These are phyloP conservation scores for Pagrus major DNA, from an alignment of 2,113 vertebrate genomes.

Conservation along the genomic window DNA sequence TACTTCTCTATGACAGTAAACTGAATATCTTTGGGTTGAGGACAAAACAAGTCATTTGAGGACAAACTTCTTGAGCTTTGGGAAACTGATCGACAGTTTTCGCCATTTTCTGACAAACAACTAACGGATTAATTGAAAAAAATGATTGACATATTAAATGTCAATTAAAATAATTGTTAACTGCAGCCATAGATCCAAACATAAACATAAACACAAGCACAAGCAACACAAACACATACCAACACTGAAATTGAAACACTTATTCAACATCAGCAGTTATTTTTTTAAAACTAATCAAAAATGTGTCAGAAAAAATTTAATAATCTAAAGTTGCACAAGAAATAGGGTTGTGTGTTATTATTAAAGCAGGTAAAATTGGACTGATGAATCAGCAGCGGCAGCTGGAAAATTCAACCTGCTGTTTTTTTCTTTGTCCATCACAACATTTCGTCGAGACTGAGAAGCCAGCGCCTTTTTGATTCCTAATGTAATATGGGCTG, in stretches of 20 bases:
- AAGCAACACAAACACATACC: neutral
- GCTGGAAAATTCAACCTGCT: neutral
- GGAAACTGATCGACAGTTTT: no score
- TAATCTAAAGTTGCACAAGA: neutral
- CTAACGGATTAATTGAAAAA: no score
- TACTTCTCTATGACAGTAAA: no score
- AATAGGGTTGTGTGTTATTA: neutral
- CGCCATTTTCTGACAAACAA: no score
- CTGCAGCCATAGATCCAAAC: no score
- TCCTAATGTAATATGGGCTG: constrained; percentile 55
- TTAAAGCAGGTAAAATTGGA: neutral
- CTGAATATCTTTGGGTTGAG: no score
- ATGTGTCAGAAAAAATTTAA: neutral
- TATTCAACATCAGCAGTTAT: neutral
- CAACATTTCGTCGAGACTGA: constrained; percentile 19
- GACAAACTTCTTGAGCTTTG: no score
- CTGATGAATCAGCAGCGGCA: constrained; percentile 11
- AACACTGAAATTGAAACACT: no score
- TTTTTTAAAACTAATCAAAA: neutral
- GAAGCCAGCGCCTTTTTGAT: constrained; percentile 44
- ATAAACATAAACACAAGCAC: neutral
- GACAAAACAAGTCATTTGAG: no score
- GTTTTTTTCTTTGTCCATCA: constrained; percentile 3
- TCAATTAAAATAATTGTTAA: no score
- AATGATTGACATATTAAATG: no score